Evolutionary conservation across 2,113 vertebrate species (phyloP).

Genomic region (Cromileptes altivelis): DNA sequence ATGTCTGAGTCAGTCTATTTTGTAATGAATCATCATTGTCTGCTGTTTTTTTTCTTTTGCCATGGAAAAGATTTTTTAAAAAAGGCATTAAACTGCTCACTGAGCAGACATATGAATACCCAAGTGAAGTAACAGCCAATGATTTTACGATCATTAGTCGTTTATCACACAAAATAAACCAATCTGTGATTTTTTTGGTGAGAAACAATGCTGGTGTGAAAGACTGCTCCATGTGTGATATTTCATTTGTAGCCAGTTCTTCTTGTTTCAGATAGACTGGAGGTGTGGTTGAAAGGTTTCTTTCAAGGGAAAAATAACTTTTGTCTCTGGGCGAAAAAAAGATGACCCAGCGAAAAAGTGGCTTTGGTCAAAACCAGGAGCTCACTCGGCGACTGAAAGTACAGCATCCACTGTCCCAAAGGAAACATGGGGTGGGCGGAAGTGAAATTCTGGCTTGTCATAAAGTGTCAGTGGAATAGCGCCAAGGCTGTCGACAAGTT

Average conservation of each 20-base stretch:
- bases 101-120: neutral
- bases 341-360: conserved; percentile 46
- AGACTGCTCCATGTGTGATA: neutral
- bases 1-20: conserved; percentile 28
- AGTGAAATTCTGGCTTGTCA: conserved; percentile 62
- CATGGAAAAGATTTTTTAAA: neutral
- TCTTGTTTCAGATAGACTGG: neutral
- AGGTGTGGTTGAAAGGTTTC: neutral
- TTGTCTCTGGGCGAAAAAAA: conserved; percentile 34
- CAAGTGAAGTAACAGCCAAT: neutral
- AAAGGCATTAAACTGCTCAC: neutral
- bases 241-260: neutral
- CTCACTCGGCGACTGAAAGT: conserved; percentile 37
- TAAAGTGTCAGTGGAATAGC: conserved; percentile 60
- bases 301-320: conserved; percentile 9
- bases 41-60: neutral
- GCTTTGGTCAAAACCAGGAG: conserved; percentile 38
- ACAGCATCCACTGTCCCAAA: conserved; percentile 61
- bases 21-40: neutral
- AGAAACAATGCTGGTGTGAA: conserved; percentile 1
- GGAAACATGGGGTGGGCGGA: conserved; percentile 51
- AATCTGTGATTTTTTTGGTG: neutral
- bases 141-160: neutral
- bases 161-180: neutral
- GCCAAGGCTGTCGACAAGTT: conserved; percentile 61